A percentile compares a stretch with the other conserved stretches of the same genome.
phyloP scores from a whole-genome alignment of 2,888 invertebrate genomes.

The Heliconius charithonia region DNA sequence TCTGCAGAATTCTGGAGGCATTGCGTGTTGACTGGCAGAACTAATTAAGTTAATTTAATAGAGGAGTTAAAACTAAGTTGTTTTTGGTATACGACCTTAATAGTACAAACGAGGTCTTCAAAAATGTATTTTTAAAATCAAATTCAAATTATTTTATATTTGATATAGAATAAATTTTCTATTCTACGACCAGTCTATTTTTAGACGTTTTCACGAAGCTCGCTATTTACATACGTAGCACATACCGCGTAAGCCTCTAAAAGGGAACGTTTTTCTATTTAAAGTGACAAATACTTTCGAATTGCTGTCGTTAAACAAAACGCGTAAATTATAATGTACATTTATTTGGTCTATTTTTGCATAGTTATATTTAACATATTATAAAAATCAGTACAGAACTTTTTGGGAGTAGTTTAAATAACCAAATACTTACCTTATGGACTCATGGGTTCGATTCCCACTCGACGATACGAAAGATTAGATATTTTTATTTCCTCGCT shows the following conservation, averaged over 20 bases:
- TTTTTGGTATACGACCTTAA: too few relatives aligned
- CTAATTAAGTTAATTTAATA: too few relatives aligned
- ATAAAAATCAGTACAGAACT: not conserved
- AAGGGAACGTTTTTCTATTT: not conserved
- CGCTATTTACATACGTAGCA: too few relatives aligned
- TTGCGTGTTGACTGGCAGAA: too few relatives aligned
- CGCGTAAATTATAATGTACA: not conserved
- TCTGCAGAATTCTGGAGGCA: too few relatives aligned
- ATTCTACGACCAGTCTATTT: not conserved
- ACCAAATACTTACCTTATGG: not conserved
- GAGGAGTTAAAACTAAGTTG: too few relatives aligned
- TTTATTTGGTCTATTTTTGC: too few relatives aligned
- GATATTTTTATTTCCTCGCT: too few relatives aligned
- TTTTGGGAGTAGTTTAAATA: not conserved
- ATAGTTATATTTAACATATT: not conserved
- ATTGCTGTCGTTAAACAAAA: too few relatives aligned
- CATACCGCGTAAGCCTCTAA: not conserved
- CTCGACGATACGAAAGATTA: too few relatives aligned
- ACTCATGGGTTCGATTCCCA: too few relatives aligned
- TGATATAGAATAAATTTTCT: not conserved
- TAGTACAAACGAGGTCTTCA: not conserved
- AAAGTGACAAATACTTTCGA: not conserved
- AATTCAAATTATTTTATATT: not conserved
- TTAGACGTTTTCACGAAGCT: not conserved
- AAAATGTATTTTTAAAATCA: not conserved